Evolutionary conservation across 1,140 invertebrate genomes (phyloP).

Genomic region (Rhopalosiphum maidis): DNA sequence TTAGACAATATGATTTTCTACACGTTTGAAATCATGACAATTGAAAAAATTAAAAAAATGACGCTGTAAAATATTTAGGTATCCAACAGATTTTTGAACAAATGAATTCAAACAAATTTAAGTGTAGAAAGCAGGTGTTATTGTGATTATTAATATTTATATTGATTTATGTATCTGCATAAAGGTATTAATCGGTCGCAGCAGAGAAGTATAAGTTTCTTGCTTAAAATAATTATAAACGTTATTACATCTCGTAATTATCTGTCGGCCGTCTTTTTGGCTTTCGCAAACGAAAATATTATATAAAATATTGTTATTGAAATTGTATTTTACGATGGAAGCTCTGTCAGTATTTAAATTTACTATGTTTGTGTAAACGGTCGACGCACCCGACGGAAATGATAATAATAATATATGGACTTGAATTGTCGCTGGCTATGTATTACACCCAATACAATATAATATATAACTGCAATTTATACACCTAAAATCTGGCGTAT

Average conservation of each 20-base stretch:
- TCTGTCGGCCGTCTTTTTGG: neutral
- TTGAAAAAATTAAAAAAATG: conserved; percentile 8
- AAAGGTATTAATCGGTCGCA: neutral
- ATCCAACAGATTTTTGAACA: conserved; percentile 5
- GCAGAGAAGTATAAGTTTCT: neutral
- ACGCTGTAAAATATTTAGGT: neutral
- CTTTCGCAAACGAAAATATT: neutral
- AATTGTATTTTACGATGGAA: neutral
- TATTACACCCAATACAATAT: neutral
- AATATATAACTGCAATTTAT: neutral
- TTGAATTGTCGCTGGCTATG: neutral
- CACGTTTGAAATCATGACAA: neutral
- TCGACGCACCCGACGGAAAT: neutral
- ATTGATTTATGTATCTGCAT: neutral
- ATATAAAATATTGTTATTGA: conserved; percentile 4
- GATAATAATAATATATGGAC: neutral
- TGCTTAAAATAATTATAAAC: neutral
- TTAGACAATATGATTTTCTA: neutral
- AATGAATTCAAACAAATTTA: neutral
- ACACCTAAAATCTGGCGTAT: neutral
- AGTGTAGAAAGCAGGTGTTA: neutral
- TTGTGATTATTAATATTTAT: neutral
- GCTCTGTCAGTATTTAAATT: neutral
- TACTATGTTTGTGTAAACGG: neutral
- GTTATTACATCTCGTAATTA: neutral